phyloP scores from a whole-genome alignment of 2,113 vertebrate species.

The Jacana jacana region DNA sequence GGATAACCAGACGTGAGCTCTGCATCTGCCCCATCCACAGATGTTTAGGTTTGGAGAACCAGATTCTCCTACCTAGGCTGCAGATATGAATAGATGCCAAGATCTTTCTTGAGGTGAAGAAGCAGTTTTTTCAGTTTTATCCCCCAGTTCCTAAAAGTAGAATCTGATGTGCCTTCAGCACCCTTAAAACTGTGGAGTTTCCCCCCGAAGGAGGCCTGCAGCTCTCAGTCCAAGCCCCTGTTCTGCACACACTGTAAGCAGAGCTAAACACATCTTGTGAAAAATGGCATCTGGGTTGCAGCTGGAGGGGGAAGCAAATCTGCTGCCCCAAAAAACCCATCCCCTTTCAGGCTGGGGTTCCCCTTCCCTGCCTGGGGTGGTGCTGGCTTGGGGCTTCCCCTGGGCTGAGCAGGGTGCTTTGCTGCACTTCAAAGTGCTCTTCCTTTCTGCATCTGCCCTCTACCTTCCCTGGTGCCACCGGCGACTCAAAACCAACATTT shows the following conservation, averaged over 20 bases:
- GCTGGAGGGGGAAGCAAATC: neutral
- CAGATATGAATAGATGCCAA: neutral
- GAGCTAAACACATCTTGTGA: neutral
- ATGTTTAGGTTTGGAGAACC: neutral
- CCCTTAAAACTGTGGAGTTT: neutral
- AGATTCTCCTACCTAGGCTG: neutral
- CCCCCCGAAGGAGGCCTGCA: neutral
- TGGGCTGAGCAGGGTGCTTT: neutral
- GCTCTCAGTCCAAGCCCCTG: neutral
- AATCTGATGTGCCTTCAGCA: neutral
- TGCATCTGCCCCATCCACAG: neutral
- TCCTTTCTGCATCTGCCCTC: neutral
- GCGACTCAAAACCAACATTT: neutral
- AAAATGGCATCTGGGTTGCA: neutral
- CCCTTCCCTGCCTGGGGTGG: neutral
- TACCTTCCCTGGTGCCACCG: neutral
- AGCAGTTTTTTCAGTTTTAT: neutral
- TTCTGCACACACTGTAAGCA: neutral
- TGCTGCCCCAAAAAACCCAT: neutral
- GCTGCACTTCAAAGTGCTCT: neutral
- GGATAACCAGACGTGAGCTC: neutral
- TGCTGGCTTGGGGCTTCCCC: neutral
- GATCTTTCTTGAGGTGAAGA: neutral
- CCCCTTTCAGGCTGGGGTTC: neutral
- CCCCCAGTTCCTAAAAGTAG: neutral